Evolutionary conservation across 2,113 vertebrate species (phyloP).

Genomic region (Speoplatyrhinus poulsoni): DNA sequence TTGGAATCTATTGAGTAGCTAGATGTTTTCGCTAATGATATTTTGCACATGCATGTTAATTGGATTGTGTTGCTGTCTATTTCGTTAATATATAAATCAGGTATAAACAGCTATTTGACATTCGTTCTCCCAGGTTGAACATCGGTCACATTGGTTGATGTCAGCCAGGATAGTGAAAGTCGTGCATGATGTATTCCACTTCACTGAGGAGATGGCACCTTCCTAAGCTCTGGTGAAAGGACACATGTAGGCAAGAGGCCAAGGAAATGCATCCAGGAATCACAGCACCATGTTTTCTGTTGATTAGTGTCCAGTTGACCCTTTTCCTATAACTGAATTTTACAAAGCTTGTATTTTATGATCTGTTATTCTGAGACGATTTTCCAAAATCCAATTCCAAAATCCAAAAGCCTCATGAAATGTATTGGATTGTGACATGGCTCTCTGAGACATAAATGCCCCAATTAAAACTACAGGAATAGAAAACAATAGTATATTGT

Average conservation of each 20-base stretch:
- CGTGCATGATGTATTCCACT: slow-evolving; percentile 28
- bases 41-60: too few relatives aligned
- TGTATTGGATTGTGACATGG: slow-evolving; percentile 67
- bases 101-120: neutral
- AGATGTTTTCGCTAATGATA: slow-evolving; percentile 7
- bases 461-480: slow-evolving; percentile 16
- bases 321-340: slow-evolving; percentile 63
- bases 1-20: slow-evolving; percentile 12
- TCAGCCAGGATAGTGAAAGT: slow-evolving; percentile 53
- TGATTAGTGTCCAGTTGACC: slow-evolving; percentile 67
- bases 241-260: slow-evolving; percentile 50
- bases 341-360: slow-evolving; percentile 69
- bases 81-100: neutral
- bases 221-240: slow-evolving; percentile 6
- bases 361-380: slow-evolving; percentile 58
- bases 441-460: slow-evolving; percentile 60
- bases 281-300: slow-evolving; percentile 24
- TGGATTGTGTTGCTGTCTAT: neutral
- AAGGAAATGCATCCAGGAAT: slow-evolving; percentile 45
- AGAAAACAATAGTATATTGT: too few relatives aligned
- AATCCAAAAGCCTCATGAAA: slow-evolving; percentile 60
- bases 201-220: slow-evolving; percentile 1
- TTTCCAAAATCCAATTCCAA: slow-evolving; percentile 75
- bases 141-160: slow-evolving; percentile 27
- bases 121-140: neutral